phyloP scores from a whole-genome alignment of 2,797 vertebrate species.

The Malurus splendens region DNA sequence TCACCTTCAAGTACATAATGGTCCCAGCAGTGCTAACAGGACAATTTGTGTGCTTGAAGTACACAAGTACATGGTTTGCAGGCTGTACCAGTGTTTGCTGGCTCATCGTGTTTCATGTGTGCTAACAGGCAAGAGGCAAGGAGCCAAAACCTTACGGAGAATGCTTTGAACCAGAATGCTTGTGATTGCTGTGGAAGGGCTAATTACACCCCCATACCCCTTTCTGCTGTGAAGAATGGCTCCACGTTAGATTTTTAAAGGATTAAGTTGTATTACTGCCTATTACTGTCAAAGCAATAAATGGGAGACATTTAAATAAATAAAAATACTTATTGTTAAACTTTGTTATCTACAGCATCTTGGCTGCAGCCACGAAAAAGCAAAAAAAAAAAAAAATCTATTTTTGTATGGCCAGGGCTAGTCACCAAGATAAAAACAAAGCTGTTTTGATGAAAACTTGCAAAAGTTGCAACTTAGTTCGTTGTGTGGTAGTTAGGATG shows the following conservation, averaged over 20 bases:
- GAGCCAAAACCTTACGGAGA: background rate
- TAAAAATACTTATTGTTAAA: background rate
- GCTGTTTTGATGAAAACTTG: background rate
- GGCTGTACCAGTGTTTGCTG: accelerated
- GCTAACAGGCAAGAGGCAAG: background rate
- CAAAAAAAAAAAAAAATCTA: background rate
- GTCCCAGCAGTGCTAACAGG: background rate
- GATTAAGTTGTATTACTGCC: background rate
- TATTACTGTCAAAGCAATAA: background rate
- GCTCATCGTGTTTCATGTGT: accelerated
- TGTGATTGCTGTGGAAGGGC: background rate
- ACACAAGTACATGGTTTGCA: background rate
- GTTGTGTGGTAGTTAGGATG: background rate
- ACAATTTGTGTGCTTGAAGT: background rate
- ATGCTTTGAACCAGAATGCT: background rate
- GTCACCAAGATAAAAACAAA: background rate
- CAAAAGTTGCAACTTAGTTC: background rate
- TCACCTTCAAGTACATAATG: background rate
- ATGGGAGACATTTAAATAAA: background rate
- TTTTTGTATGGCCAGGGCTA: background rate
- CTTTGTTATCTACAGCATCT: background rate
- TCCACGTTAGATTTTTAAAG: background rate
- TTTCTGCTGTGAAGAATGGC: background rate
- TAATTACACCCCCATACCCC: background rate
- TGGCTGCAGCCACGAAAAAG: background rate